Base-by-base conservation (phyloP, 2,797 vertebrate species). In the Pseudochirops cupreus region DNA sequence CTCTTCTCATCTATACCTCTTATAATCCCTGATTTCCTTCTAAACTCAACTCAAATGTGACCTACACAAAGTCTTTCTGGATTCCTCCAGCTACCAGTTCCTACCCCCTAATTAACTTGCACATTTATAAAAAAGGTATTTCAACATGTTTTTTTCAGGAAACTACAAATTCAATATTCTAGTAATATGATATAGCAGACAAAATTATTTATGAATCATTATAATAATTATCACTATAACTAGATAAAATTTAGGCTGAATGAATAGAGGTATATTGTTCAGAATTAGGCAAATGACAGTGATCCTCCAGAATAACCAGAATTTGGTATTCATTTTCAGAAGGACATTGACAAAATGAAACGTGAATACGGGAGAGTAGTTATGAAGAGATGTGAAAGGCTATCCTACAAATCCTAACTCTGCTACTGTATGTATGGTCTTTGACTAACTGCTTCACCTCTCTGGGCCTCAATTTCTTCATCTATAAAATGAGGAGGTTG, bases 401-500 rank as follows among this genome's bases (percentile, higher is more conserved):
- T 74, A 3, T 87, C 39, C 18, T 33, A 92, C 55, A 56, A 74
- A 33, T 53, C 50, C 26, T 24, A 5, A n/a, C 10, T 56, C 52
- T 56, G 21, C 5, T 29, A 39, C 16, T 31, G 14, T 12, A 7
- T 55, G 26, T 52, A 29, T 52, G 5, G 53, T n/a, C 91, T 91
- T 87, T n/a, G 6, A n/a, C 92, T 91, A 92, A 18, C 58, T 31
- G 57, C 39, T 59, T 92, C 52, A 94, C 53, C 46, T 58, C 46
- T 33, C 14, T 3, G 4, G 26, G 33, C 67, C 57, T 91, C 56
- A 28, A 24, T 89, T 91, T 96, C 91, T 0, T 56, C 57, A 59
- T 93, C 74, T 59, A 53, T 93, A 92, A 91, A 95, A 59, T 93
- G 58, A 93, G 13, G 91, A 28, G 9, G 39, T 26, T 87, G 39